Base-by-base conservation (phyloP, 2,888 invertebrate species). In the Aethes cnicana region DNA sequence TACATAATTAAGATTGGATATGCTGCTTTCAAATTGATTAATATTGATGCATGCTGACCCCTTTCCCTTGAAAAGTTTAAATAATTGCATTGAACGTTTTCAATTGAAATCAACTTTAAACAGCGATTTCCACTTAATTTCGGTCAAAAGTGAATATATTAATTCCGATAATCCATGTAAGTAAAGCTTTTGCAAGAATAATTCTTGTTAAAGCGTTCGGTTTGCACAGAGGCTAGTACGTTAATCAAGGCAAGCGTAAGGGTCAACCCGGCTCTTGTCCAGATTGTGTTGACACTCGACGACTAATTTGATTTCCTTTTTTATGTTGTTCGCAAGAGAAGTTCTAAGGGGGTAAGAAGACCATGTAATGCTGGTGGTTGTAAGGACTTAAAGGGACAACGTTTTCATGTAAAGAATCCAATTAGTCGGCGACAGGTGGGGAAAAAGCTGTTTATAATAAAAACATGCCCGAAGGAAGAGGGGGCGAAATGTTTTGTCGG, bases 321-420 rank as follows among this genome's bases (percentile, higher is more conserved):
- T 47, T 55, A 54, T 54, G 52, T 33, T 39, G 37, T 42, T 52
- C n/a, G 35, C 39, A 32, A 30, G 59, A 36, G 50, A 20, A 58
- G 58, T 56, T 59, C 54, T 41, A 33, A 56, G 48, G 50, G 53
- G 36, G 47, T 48, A 32, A 35, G 57, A 43, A 63, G 81, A 56
- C 71, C 76, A 62, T 47, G 55, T 58, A 54, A 60, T 46, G 55
- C 57, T 72, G 76, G 80, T 55, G 60, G 21, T 43, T 59, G 55
- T 25, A 44, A 48, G 58, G 61, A 63, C 58, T 64, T 60, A 63
- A 65, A 76, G 72, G 77, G 78, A 77, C 66, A 65, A 66, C 73
- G 77, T 78, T 77, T 76, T 72, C 74, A 72, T 69, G 72, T 77
- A 81, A 80, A 81, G 77, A 83, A 81, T 82, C 82, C 82, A 84